Percentiles rank a stretch among this genome's conserved stretches.
Evolutionary conservation across 2,888 invertebrate species (phyloP).

Genomic region (Oscheius sp.): DNA sequence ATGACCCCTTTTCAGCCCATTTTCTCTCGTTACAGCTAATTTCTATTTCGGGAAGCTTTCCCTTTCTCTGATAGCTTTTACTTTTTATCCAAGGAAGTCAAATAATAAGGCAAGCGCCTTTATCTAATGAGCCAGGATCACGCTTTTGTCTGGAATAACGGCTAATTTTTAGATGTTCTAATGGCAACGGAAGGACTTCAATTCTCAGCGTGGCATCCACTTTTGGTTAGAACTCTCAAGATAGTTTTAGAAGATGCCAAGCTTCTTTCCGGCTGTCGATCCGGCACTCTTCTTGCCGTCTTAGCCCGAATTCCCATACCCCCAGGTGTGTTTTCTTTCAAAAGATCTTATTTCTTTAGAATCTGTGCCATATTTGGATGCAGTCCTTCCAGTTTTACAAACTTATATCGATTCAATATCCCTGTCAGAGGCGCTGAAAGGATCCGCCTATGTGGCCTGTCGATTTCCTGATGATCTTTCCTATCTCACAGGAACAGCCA

Average conservation of each 20-base stretch:
- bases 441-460: not conserved
- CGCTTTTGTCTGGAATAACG: no score
- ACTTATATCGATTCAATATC: not conserved
- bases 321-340: not conserved
- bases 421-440: not conserved
- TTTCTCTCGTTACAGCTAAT: not conserved
- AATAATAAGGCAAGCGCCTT: not conserved
- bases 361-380: conserved; percentile 12
- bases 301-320: conserved; percentile 25
- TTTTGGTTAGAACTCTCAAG: conserved; percentile 24
- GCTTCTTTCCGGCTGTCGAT: not conserved
- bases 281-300: conserved; percentile 18
- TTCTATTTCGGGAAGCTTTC: not conserved
- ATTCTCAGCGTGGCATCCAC: conserved; percentile 29
- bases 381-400: not conserved
- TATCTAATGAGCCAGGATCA: no score
- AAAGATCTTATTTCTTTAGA: not conserved
- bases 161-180: conserved; percentile 11
- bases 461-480: conserved; percentile 4
- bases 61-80: not conserved
- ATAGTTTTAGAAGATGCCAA: conserved; percentile 4
- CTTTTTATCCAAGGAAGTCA: not conserved
- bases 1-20: not conserved
- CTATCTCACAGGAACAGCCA: conserved; percentile 10
- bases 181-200: conserved; percentile 19